Evolutionary conservation across 2,113 vertebrate species (phyloP), one percentile per base, ranked within the genome.

Genomic region (Bubalus kerabau): DNA sequence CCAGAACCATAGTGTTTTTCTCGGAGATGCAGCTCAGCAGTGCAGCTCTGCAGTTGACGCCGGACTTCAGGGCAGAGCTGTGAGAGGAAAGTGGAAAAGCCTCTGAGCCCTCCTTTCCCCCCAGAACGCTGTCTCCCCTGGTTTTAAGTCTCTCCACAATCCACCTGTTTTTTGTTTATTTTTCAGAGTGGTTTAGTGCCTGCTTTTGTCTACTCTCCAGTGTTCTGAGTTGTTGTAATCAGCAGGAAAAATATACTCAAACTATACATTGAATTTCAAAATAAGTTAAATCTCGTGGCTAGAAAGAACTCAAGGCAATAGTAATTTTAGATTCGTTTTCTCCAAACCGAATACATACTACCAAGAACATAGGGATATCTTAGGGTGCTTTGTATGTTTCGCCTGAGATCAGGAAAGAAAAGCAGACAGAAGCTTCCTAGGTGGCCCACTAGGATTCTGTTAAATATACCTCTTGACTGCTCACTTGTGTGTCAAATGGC

Each of bases 121-220:
- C 1, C 1, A 14, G 19, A 40, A 19, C 0, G 3, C 13, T 7
- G 28, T 17, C 5, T 7, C 24, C 91, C 10, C 60, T 3, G 5
- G 28, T 52, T 60, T 43, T 57, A 67, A 28, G 52, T 78, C 30
- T 26, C 82, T 59, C 64, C 57, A 56, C n/a, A 23, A 3, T 9
- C 24, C 36, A 56, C 62, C 56, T 88, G 76, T 26, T 76, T 48
- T 87, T 84, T 71, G 21, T 46, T 86, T 56, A 59, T 54, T 91
- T 83, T 43, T 54, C 21, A 54, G 88, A 82, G 7, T 48, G n/a
- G n/a, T 87, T 10, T 17, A 26, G 10, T 48, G 2, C 43, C 50
- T 74, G 43, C 43, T 59, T 71, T 48, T 54, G 13, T 48, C 30
- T 91, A n/a, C 24, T 84, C 13, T 60, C 28, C 64, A 83, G 52